These are phyloP conservation scores for Dendrocincla tyrannina DNA, from an alignment of 2,797 vertebrate genomes.

Conservation along the genomic window DNA sequence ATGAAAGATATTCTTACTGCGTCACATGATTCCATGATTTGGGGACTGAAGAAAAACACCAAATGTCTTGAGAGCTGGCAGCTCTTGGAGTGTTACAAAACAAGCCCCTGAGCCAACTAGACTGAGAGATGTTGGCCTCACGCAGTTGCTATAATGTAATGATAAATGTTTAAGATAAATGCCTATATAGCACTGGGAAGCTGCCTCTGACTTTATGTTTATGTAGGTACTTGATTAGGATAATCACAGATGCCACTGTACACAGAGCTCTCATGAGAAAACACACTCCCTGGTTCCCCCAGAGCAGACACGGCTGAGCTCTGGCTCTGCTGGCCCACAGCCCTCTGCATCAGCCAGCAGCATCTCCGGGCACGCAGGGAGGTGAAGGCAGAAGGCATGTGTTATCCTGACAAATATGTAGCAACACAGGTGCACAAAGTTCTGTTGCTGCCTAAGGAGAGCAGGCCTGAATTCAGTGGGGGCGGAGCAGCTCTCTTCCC, in stretches of 20 bases:
- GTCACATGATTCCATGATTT: constrained; percentile 10
- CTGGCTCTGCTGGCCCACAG: neutral
- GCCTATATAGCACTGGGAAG: constrained; percentile 38
- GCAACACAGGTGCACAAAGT: fast-evolving
- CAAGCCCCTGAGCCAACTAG: constrained; percentile 61
- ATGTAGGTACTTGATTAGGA: neutral
- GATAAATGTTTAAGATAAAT: constrained; percentile 66
- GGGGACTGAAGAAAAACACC: constrained; percentile 67
- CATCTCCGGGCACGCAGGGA: neutral
- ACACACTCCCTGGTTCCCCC: fast-evolving
- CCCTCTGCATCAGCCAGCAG: neutral
- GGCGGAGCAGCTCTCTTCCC: neutral
- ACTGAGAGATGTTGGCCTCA: constrained; percentile 51
- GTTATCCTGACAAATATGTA: neutral
- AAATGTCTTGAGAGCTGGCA: constrained; percentile 70
- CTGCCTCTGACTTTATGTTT: constrained; percentile 22
- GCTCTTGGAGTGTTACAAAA: constrained; percentile 62
- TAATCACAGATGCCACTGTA: neutral
- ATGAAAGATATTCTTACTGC: constrained; percentile 33
- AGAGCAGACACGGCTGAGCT: fast-evolving
- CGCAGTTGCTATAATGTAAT: constrained; percentile 11
- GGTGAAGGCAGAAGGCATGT: neutral
- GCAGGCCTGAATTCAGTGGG: fast-evolving
- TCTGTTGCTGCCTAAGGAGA: neutral
- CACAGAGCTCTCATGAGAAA: neutral